Evolutionary conservation across 2,113 vertebrate genomes (phyloP).

Genomic region (Ctenodactylus gundi): DNA sequence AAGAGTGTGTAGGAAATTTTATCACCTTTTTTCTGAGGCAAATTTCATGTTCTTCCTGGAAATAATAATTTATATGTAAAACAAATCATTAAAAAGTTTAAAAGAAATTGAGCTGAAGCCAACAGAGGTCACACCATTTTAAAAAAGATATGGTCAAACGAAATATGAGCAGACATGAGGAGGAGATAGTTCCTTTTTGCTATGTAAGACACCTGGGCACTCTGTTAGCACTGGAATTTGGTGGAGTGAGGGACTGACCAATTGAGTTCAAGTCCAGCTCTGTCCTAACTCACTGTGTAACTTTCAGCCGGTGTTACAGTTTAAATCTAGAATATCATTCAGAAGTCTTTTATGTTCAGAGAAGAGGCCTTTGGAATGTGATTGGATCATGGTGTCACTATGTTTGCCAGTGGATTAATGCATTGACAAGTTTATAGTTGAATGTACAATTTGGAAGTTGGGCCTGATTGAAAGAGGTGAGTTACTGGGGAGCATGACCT

Average conservation of each 20-base stretch:
- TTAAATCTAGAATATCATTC: not conserved
- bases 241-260: not conserved
- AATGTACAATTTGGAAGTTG: not conserved
- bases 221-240: not conserved
- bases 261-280: not conserved
- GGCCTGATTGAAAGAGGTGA: not conserved
- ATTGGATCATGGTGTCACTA: not conserved
- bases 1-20: not conserved
- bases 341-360: not conserved
- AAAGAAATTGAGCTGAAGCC: not conserved
- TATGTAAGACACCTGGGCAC: not conserved
- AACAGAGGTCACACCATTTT: constrained; percentile 16
- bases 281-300: not conserved
- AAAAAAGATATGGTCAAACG: not conserved
- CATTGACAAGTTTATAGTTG: not conserved
- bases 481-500: not conserved
- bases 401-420: not conserved
- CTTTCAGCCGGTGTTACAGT: not conserved
- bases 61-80: constrained; percentile 35
- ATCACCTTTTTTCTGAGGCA: not conserved
- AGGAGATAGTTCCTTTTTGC: not conserved
- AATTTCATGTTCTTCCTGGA: not conserved
- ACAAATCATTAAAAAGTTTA: not conserved
- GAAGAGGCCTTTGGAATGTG: not conserved
- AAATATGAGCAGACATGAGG: not conserved